phyloP scores from a whole-genome alignment of 2,113 vertebrate genomes.

The Maccullochella peelii region DNA sequence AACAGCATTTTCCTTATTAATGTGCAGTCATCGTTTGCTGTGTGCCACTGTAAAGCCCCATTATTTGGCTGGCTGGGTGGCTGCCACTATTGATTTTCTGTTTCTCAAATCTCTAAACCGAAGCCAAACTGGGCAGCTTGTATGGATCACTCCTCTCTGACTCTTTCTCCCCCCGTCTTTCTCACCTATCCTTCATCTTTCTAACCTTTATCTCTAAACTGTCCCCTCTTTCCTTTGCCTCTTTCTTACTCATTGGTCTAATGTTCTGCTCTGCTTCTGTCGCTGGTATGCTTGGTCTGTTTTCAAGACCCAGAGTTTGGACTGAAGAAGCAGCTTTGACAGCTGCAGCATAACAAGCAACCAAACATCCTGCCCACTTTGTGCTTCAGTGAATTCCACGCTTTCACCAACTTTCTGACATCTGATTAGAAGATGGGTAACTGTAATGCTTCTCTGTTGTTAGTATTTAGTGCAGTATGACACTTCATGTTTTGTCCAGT shows the following conservation, averaged over 20 bases:
- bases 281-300: neutral
- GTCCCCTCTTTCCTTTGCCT: conserved; percentile 11
- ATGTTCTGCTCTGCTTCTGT: conserved; percentile 32
- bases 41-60: conserved; percentile 42
- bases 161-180: neutral
- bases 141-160: conserved; percentile 33
- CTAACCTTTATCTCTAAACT: conserved; percentile 13
- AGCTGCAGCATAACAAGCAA: conserved; percentile 44
- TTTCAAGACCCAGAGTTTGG: conserved; percentile 41
- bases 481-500: neutral
- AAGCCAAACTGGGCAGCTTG: conserved; percentile 49
- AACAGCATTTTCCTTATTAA: conserved; percentile 50
- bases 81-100: conserved; percentile 65
- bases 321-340: conserved; percentile 31
- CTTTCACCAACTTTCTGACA: neutral
- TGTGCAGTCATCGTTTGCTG: conserved; percentile 41
- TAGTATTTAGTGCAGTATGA: neutral
- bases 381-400: neutral
- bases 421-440: neutral
- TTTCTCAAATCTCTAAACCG: conserved; percentile 49
- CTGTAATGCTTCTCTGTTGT: neutral
- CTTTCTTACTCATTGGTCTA: conserved; percentile 20
- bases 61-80: conserved; percentile 53
- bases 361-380: conserved; percentile 11
- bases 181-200: neutral